phyloP scores from a whole-genome alignment of 2,888 invertebrate genomes.

The Limulus polyphemus region DNA sequence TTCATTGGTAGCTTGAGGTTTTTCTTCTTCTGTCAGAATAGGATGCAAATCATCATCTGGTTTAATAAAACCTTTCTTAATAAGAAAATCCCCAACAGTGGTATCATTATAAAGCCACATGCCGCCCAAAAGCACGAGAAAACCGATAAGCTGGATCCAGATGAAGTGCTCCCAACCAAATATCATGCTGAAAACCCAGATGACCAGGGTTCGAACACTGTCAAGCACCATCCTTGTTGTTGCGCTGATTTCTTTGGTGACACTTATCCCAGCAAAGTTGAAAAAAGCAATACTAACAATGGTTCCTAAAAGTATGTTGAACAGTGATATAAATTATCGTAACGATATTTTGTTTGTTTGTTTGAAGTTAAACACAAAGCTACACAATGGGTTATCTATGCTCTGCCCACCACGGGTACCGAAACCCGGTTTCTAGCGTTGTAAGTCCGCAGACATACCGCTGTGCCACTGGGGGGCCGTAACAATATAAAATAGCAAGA shows the following conservation, averaged over 20 bases:
- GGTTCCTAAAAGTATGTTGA: slow-evolving; percentile 47
- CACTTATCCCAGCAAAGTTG: slow-evolving; percentile 79
- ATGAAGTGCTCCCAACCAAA: slow-evolving; percentile 68
- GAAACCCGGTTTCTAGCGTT: too few relatives aligned
- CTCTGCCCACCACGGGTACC: too few relatives aligned
- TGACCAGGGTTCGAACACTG: slow-evolving; percentile 72
- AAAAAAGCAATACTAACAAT: slow-evolving; percentile 80
- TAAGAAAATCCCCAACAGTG: slow-evolving; percentile 28
- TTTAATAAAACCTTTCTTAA: background rate
- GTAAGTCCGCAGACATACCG: too few relatives aligned
- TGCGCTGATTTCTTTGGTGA: slow-evolving; percentile 85
- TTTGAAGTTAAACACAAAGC: too few relatives aligned
- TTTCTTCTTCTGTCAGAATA: background rate
- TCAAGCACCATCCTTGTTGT: slow-evolving; percentile 83
- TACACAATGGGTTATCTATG: too few relatives aligned
- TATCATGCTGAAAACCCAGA: slow-evolving; percentile 68
- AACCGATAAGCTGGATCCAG: slow-evolving; percentile 63
- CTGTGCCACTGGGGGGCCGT: too few relatives aligned
- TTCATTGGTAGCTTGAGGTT: too few relatives aligned
- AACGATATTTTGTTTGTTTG: too few relatives aligned
- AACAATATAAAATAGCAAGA: too few relatives aligned
- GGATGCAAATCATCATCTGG: background rate
- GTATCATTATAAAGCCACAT: slow-evolving; percentile 66
- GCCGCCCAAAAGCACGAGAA: slow-evolving; percentile 58
- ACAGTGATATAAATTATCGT: too few relatives aligned